These are phyloP conservation scores for Ailurus styani DNA, from an alignment of 2,113 vertebrate genomes.

Conservation along the genomic window DNA sequence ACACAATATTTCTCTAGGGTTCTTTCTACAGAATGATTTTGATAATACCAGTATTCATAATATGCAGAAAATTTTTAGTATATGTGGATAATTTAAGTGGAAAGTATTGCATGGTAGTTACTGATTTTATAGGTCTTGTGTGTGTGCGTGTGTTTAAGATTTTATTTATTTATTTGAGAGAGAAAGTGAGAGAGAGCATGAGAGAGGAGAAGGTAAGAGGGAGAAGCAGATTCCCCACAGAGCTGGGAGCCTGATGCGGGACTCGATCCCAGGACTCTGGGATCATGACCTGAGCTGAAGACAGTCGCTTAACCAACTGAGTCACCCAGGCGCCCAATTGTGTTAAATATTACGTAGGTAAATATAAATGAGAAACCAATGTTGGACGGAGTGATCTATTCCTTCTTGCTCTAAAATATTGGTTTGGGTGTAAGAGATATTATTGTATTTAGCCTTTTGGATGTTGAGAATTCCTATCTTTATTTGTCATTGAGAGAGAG, in stretches of 20 bases:
- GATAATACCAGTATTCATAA: neutral
- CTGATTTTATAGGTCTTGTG: neutral
- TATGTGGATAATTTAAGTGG: neutral
- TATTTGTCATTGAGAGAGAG: neutral
- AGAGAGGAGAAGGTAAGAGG: no score
- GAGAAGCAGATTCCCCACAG: no score
- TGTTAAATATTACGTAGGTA: neutral
- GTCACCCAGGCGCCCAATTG: no score
- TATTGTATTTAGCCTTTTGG: neutral
- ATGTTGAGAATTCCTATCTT: neutral
- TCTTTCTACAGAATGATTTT: neutral
- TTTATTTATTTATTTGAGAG: no score
- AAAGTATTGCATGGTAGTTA: neutral
- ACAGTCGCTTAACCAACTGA: no score
- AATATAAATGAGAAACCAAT: neutral
- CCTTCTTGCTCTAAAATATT: neutral
- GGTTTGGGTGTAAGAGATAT: neutral
- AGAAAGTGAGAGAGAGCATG: no score
- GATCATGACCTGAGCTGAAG: no score
- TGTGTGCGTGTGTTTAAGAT: no score
- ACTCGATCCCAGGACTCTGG: no score
- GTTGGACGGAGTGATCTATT: neutral
- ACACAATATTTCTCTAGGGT: neutral
- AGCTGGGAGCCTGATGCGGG: no score
- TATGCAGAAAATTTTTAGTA: neutral